phyloP scores from a whole-genome alignment of 92 coral and sea anemone genomes.

The Porites rus region DNA sequence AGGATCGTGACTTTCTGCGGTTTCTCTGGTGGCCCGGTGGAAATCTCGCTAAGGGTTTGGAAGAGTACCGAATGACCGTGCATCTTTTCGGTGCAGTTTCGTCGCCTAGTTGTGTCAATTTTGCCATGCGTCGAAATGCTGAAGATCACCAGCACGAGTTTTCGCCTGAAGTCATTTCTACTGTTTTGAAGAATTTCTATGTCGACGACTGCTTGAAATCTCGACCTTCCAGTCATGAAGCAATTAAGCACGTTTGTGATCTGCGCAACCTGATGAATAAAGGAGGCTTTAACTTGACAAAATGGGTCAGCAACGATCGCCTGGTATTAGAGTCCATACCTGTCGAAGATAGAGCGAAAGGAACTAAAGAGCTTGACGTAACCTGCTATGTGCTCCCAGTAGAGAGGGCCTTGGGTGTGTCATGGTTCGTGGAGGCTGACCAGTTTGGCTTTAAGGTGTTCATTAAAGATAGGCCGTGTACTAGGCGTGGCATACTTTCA shows the following conservation, averaged over 20 bases:
- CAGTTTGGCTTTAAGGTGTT: background rate
- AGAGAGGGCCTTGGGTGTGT: conserved; percentile 58
- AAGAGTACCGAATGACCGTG: conserved; percentile 56
- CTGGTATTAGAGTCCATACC: conserved; percentile 62
- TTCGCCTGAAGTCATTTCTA: no score
- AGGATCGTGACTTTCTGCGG: conserved; percentile 52
- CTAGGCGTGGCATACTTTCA: background rate
- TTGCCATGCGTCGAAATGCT: conserved; percentile 49
- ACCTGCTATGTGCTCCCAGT: conserved; percentile 22
- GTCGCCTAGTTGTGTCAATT: conserved; percentile 59
- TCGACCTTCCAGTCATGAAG: conserved; percentile 27
- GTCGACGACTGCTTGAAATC: conserved; percentile 65
- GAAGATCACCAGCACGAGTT: no score
- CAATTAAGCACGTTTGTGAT: conserved; percentile 35
- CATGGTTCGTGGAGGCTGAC: conserved; percentile 57
- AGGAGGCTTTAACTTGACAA: no score
- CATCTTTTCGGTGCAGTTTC: conserved; percentile 65
- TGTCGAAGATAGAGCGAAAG: conserved; percentile 38
- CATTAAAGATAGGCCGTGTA: no score
- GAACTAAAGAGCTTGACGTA: conserved; percentile 47
- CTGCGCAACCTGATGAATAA: background rate
- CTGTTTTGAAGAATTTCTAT: conserved; percentile 35
- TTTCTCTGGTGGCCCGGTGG: conserved; percentile 62
- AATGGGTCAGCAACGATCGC: background rate
- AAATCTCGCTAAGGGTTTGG: conserved; percentile 34